Evolutionary conservation across 2,113 vertebrate species (phyloP).

Genomic region (Xenopus borealis): DNA sequence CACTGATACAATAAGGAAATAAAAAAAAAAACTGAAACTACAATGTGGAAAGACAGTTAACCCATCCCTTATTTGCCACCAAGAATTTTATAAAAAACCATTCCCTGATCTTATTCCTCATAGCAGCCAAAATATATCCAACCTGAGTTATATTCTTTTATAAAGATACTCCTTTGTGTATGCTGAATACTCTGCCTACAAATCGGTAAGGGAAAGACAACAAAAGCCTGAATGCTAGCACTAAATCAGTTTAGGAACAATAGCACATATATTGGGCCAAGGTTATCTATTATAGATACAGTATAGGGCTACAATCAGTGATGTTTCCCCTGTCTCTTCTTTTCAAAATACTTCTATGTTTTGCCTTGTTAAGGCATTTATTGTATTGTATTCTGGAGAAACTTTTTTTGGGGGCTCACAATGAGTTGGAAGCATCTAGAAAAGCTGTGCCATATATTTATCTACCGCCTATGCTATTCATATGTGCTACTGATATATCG

Average conservation of each 20-base stretch:
- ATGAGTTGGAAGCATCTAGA: no score
- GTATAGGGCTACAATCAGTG: neutral
- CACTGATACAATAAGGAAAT: no score
- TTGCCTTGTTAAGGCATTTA: neutral
- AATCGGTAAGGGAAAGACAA: neutral
- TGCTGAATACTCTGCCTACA: neutral
- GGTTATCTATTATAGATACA: conserved; percentile 10
- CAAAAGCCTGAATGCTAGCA: neutral
- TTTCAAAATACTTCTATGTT: neutral
- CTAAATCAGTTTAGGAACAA: neutral
- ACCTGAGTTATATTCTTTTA: neutral
- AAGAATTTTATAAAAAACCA: no score
- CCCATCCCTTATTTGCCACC: no score
- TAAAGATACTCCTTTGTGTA: neutral
- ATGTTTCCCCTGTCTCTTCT: neutral
- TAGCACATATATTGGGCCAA: neutral
- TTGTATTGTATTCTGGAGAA: neutral
- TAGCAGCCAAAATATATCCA: neutral
- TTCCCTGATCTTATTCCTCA: neutral
- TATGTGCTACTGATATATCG: no score
- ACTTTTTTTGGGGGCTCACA: no score
- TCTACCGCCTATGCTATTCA: no score
- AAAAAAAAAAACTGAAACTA: no score
- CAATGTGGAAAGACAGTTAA: no score
- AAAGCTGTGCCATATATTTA: no score